A percentile compares a stretch with the other conserved stretches of the same genome.
These are phyloP conservation scores for Megaustenia siamemsis DNA, from an alignment of 2,888 invertebrate genomes.

Conservation along the genomic window DNA sequence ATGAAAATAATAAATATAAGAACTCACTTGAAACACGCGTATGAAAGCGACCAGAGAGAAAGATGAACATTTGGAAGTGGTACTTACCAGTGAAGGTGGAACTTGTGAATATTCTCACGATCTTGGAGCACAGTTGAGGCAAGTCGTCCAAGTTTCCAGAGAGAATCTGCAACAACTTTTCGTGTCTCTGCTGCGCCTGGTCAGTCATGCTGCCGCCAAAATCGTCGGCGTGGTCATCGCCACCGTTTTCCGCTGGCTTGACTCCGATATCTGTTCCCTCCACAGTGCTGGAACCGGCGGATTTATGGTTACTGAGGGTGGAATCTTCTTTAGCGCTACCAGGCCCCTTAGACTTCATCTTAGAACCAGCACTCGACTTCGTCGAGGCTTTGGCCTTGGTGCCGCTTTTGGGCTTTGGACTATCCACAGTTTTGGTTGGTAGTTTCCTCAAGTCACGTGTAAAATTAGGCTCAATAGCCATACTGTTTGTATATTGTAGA, in stretches of 20 bases:
- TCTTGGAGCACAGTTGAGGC: slow-evolving; percentile 97
- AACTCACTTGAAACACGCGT: too few species aligned
- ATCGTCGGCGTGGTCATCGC: slow-evolving; percentile 33
- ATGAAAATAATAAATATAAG: too few species aligned
- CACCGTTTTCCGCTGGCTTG: slow-evolving; percentile 35
- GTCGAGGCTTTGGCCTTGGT: slow-evolving; percentile 34
- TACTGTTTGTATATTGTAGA: neutral
- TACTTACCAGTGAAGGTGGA: slow-evolving; percentile 96
- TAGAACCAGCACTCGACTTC: slow-evolving; percentile 27
- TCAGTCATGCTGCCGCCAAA: slow-evolving; percentile 49
- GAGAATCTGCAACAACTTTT: slow-evolving; percentile 65
- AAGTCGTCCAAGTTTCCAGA: slow-evolving; percentile 84
- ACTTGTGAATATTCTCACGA: slow-evolving; percentile 98
- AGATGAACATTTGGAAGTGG: neutral
- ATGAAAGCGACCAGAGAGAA: neutral
- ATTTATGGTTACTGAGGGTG: slow-evolving; percentile 45
- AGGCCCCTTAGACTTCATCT: slow-evolving; percentile 26
- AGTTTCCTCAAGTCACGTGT: slow-evolving; percentile 25
- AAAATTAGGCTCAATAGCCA: slow-evolving; percentile 8
- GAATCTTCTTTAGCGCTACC: slow-evolving; percentile 49
- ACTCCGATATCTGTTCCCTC: slow-evolving; percentile 7
- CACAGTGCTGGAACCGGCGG: slow-evolving; percentile 40
- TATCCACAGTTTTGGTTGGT: slow-evolving; percentile 37
- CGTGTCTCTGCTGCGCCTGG: slow-evolving; percentile 64
- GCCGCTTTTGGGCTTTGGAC: slow-evolving; percentile 31